Evolutionary conservation across 2,888 invertebrate species (phyloP), one percentile per base, ranked within the genome.

Genomic region (Griposia aprilina): DNA sequence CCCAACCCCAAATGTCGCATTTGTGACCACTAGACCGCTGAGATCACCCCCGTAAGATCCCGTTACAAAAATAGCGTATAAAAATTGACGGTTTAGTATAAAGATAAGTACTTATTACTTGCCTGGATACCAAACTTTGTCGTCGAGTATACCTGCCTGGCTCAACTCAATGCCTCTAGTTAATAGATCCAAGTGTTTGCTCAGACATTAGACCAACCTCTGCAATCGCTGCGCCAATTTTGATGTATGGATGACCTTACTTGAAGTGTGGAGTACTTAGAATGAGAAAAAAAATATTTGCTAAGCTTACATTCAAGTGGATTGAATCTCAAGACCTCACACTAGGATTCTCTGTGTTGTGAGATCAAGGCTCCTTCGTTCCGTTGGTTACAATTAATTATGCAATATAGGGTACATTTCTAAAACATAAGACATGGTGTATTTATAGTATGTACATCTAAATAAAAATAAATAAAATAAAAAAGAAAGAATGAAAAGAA

Each of bases 191-290:
- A 70, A 69, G 30, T 78, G 45, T 85, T 70, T 85, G 63, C 78
- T 67, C 45, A 62, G 20, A 78, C 81, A 83, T 71, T 55, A 68
- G 15, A 85, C 59, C 45, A 62, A 74, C 77, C 71, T 81, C 71
- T n/a, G 45, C 66, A 74, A 83, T 78, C 65, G 45, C 74, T 76
- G 60, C 11, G 77, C 57, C 30, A 52, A 71, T 77, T 65, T 48
- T 59, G 23, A 74, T 66, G 74, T 63, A 66, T 26, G 13, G 45
- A n/a, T 79, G 30, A 83, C 78, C 83, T 81, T 57, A 57, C 67
- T 63, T 71, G 11, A 67, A 77, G 57, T 77, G 66, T 23, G 30
- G n/a, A 20, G 30, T 52, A 65, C 77, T 82, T 70, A 48, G 17
- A 55, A 36, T 36, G 3, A 36, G 1, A 36, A 36, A 3, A 36